Evolutionary conservation across 2,888 invertebrate genomes (phyloP), one percentile per base, ranked within the genome.

Genomic region (Luffia ferchaultella): DNA sequence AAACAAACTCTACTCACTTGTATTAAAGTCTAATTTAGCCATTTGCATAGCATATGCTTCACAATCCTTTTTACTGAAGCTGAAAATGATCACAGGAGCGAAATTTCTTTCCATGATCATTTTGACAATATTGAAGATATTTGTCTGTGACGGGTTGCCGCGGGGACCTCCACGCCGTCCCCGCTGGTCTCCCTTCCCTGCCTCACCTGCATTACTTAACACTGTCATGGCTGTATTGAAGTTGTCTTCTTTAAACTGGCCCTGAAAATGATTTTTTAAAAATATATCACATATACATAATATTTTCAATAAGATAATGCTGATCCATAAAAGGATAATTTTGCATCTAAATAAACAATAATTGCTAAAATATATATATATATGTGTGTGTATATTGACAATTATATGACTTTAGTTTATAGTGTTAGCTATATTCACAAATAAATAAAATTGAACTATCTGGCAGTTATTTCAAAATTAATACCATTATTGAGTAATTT

Each of bases 91-190:
- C 2, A 98, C 97, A 0, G 99, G 99, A 0, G 98, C 96, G 73
- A 98, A 96, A 71, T 96, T 96, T 18, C 96, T 86, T 67, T 99
- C 98, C 95, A 98, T 97, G 42, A 99, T 96, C 95, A 99, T 98
- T 75, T 98, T 97, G 17, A 99, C 94, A 54, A 99, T 95, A 82
- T 98, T 98, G 67, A 95, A 96, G 60, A 97, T 97, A 65, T 96
- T 96, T 0, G 95, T 90, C 59, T 89, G 88, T 1, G 87, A 87
- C 0, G 85, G 70, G 60, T 86, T 85, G 42, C 87, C 87, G 9
- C 86, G 85, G 0, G 89, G 70, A 16, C 94, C 95, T 0, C 94
- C 93, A 59, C 88, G 88, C 0, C 92, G 87, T 0, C 95, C 94
- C 51, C 87, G 87, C 60, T 89, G 87, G 65, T 95, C 95, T 0